Evolutionary conservation across 2,797 vertebrate genomes (phyloP).

Genomic region (Arctocebus calabarensis): DNA sequence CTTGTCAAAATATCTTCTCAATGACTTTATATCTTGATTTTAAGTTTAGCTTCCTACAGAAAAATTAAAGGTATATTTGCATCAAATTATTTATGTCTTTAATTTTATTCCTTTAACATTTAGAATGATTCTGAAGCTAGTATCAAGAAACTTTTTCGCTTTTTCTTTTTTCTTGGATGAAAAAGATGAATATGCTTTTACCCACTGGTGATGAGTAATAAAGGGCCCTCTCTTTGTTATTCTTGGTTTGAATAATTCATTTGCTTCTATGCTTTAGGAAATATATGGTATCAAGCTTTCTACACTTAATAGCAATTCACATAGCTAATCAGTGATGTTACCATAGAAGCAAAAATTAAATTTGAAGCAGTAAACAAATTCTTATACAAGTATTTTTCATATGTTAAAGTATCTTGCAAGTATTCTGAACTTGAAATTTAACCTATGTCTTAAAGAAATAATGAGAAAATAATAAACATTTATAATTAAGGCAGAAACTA

Average conservation of each 20-base stretch:
- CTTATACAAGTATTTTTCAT: not conserved
- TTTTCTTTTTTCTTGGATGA: not conserved
- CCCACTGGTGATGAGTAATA: not conserved
- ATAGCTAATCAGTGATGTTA: slow-evolving; percentile 9
- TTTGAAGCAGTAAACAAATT: slow-evolving; percentile 63
- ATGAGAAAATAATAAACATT: not conserved
- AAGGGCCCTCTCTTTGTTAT: not conserved
- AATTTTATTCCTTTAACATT: slow-evolving; percentile 39
- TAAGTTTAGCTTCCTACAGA: not conserved
- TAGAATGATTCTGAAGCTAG: not conserved
- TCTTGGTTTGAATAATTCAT: slow-evolving; percentile 18
- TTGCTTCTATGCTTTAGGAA: slow-evolving; percentile 35
- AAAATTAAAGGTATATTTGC: not conserved
- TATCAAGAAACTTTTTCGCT: not conserved
- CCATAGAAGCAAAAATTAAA: slow-evolving; percentile 35
- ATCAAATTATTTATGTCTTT: slow-evolving; percentile 23
- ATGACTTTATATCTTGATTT: not conserved
- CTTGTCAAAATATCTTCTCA: not conserved
- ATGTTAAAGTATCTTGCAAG: not conserved
- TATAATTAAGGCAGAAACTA: not conserved
- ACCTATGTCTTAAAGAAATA: not conserved
- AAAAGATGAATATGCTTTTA: not conserved
- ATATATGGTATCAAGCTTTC: not conserved
- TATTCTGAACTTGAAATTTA: slow-evolving; percentile 51
- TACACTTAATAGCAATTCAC: slow-evolving; percentile 13